Conservation (phyloP, 1,140 invertebrate species). For the Thaumetopoea pityocampa region DNA sequence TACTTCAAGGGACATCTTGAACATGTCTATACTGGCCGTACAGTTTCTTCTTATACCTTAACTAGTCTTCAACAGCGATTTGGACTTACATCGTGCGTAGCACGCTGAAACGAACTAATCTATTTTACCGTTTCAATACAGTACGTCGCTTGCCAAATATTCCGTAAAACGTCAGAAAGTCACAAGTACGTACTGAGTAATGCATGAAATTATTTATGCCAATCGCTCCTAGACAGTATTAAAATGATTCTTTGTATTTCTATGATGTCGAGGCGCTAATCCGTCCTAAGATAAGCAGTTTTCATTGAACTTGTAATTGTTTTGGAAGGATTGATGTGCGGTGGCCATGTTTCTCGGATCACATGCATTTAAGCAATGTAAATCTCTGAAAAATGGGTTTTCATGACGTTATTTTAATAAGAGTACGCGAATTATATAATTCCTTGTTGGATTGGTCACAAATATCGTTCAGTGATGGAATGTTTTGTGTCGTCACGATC, state of each 20-base stretch:
- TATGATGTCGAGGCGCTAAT: conserved; percentile 38
- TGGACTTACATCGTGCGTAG: conserved; percentile 39
- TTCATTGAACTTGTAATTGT: conserved; percentile 70
- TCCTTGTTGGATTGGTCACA: conserved; percentile 40
- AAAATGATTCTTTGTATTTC: conserved; percentile 62
- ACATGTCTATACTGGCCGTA: conserved; percentile 53
- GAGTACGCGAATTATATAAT: conserved; percentile 64
- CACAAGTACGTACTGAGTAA: conserved; percentile 72
- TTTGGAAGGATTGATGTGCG: conserved; percentile 53
- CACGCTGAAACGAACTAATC: conserved; percentile 45
- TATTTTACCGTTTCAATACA: conserved; percentile 55
- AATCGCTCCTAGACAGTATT: conserved; percentile 54
- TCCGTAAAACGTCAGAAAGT: conserved; percentile 75
- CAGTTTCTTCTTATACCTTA: conserved; percentile 45
- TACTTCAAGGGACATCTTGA: conserved; percentile 75
- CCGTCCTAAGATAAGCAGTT: conserved; percentile 48
- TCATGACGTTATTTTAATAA: conserved; percentile 44
- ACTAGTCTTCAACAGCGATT: conserved; percentile 33
- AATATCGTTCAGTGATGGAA: conserved; percentile 40
- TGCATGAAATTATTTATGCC: conserved; percentile 72
- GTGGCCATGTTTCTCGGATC: conserved; percentile 73
- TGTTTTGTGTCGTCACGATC: conserved; percentile 47
- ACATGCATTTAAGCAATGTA: conserved; percentile 63
- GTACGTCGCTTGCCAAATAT: conserved; percentile 73
- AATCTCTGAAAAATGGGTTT: conserved; percentile 52